phyloP scores from a whole-genome alignment of 2,113 vertebrate species.

The Propithecus coquereli region DNA sequence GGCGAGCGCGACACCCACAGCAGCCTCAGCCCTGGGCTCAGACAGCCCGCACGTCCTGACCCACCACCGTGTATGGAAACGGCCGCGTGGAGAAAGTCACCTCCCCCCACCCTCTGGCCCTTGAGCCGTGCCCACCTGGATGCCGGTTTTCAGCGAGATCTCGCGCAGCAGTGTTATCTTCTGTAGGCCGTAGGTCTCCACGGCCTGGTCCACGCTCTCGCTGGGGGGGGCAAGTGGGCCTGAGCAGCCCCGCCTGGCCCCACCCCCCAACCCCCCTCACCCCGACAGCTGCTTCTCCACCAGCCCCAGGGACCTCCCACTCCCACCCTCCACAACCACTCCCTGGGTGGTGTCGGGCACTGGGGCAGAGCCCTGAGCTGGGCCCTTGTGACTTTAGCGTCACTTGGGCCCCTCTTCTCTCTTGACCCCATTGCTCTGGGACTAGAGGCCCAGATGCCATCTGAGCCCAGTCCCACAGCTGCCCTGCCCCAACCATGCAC shows the following conservation, averaged over 20 bases:
- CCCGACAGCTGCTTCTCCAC: neutral
- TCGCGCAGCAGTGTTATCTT: constrained; percentile 96
- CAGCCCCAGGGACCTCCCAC: neutral
- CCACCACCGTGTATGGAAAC: neutral
- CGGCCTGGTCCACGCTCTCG: constrained; percentile 95
- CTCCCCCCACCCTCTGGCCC: rapidly evolving
- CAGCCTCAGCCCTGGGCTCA: neutral
- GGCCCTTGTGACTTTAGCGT: no score
- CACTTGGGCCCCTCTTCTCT: no score
- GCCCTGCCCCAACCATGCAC: neutral
- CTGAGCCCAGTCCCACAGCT: neutral
- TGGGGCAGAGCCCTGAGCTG: no score
- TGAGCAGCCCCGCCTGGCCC: neutral
- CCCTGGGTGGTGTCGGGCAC: no score
- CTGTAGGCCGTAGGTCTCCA: constrained; percentile 93
- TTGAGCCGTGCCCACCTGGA: constrained; percentile 86
- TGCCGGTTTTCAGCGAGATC: constrained; percentile 95
- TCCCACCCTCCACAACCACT: no score
- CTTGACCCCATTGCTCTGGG: neutral
- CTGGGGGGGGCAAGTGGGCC: constrained; percentile 73
- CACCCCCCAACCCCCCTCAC: neutral
- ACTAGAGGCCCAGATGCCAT: neutral
- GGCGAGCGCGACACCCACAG: neutral
- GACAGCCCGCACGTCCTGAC: neutral
- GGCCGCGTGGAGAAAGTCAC: neutral